phyloP scores from a whole-genome alignment of 37 sponge, comb jelly and placozoan species.

The Hormiphora californensis region DNA sequence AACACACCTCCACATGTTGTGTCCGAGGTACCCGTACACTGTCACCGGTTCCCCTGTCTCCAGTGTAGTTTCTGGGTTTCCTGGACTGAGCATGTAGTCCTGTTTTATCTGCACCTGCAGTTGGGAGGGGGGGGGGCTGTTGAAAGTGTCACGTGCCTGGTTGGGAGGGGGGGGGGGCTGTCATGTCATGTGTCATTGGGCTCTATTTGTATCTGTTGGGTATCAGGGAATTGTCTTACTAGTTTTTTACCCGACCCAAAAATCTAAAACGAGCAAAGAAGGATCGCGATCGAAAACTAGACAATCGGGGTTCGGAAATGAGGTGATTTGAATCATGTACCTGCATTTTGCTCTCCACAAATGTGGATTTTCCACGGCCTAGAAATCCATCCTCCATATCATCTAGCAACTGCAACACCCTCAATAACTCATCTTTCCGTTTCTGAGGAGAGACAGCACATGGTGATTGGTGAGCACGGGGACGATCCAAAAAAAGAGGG shows the following conservation, averaged over 20 bases:
- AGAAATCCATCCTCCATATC: constrained; percentile 20
- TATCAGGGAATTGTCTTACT: background rate
- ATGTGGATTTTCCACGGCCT: background rate
- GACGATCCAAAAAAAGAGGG: background rate
- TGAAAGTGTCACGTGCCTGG: no score
- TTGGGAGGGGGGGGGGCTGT: background rate
- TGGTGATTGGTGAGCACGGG: background rate
- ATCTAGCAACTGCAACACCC: background rate
- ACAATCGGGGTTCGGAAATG: no score
- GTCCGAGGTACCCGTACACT: constrained; percentile 41
- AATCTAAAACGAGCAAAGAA: no score
- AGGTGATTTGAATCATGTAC: no score
- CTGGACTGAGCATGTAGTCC: constrained; percentile 46
- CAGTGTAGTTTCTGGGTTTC: constrained; percentile 19
- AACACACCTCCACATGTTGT: constrained; percentile 19
- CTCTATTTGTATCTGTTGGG: background rate
- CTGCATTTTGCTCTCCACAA: constrained; percentile 33
- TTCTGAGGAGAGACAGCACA: background rate
- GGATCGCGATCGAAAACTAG: no score
- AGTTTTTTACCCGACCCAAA: no score
- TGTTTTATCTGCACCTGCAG: background rate
- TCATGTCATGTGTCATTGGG: no score
- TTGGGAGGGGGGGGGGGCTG: no score
- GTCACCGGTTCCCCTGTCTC: constrained; percentile 1
- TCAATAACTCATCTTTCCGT: constrained; percentile 1